Percentiles rank a stretch among this genome's conserved stretches.
phyloP scores from a whole-genome alignment of 35 echinoderm and acorn worm genomes.

The Lytechinus variegatus region DNA sequence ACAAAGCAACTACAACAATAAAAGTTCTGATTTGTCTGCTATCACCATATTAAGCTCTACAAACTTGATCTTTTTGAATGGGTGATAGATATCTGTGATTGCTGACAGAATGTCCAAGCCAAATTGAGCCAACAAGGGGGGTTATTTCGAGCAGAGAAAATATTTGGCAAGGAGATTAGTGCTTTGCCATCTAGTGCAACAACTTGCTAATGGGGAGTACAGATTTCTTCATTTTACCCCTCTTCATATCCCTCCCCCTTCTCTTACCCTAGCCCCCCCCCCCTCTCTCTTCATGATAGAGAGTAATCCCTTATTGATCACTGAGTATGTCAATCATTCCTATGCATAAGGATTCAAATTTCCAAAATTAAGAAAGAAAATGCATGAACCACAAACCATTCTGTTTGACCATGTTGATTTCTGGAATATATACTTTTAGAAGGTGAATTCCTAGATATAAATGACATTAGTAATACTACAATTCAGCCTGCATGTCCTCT shows the following conservation, averaged over 20 bases:
- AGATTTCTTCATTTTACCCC: not conserved
- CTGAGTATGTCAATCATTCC: too few relatives aligned
- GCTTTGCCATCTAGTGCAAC: not conserved
- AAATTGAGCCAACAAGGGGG: not conserved
- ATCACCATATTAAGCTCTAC: constrained; percentile 5
- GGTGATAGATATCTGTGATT: not conserved
- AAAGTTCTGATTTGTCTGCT: not conserved
- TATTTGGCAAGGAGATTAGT: constrained; percentile 42
- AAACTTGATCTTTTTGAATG: not conserved
- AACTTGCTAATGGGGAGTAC: not conserved
- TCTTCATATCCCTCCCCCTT: not conserved
- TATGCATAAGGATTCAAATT: too few relatives aligned
- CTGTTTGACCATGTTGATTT: too few relatives aligned
- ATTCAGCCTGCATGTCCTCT: too few relatives aligned
- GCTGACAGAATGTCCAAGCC: constrained; percentile 17
- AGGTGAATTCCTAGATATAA: too few relatives aligned
- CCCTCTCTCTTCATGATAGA: too few relatives aligned
- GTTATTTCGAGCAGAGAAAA: constrained; percentile 32
- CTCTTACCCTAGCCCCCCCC: too few relatives aligned
- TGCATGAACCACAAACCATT: too few relatives aligned
- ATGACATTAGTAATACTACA: too few relatives aligned
- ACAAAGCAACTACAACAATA: not conserved
- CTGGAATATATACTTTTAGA: too few relatives aligned
- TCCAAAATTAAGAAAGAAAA: too few relatives aligned
- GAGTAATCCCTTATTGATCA: too few relatives aligned